Evolutionary conservation across 64 coral and sea anemone genomes (phyloP), one percentile per base, ranked within the genome.

Genomic region (Montipora capricornis): DNA sequence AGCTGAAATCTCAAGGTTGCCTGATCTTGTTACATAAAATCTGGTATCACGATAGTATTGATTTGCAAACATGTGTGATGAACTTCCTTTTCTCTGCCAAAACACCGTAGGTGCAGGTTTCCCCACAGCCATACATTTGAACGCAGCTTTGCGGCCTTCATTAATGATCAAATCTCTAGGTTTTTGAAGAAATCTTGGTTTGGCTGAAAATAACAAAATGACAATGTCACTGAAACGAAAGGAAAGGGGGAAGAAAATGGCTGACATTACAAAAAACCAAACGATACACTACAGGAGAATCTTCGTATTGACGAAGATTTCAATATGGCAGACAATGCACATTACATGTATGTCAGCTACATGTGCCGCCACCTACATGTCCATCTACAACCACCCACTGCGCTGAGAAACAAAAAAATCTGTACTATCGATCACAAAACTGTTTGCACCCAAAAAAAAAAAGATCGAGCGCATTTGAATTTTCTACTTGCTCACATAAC

Each of bases 81-180:
- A 68, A 1, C 8, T 5, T 84, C 89, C 74, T 24, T 84, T 69
- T 70, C n/a, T 83, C 9, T 94, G 71, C 96, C 96, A 97, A 78
- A 97, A 95, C 12, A 97, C 84, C 49, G 71, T 91, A 13, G 96
- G 93, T 3, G 48, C 76, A 15, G 96, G 96, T 14, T 73, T 48
- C 2, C 96, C 96, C n/a, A 57, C 47, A 8, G 96, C 93, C 4
- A 47, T 8, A 26, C 96, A 97, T 47, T 53, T 81, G 20, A 97
- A 97, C 4, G 49, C 88, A 4, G 89, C 93, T 78, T 53, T 66
- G 22, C 14, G 73, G 8, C 96, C 96, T 52, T 84, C 93, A 8
- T 68, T 92, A 4, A 88, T 79, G 77, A 95, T 85, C 47, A 92
- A 47, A 92, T 95, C 93, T 44, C n/a, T 61, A n/a, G 96, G 96